Percentiles rank a stretch among this genome's conserved stretches.
These are phyloP conservation scores for Drosophila rhopaloa DNA, from an alignment of 1,140 invertebrate species.

Conservation along the genomic window DNA sequence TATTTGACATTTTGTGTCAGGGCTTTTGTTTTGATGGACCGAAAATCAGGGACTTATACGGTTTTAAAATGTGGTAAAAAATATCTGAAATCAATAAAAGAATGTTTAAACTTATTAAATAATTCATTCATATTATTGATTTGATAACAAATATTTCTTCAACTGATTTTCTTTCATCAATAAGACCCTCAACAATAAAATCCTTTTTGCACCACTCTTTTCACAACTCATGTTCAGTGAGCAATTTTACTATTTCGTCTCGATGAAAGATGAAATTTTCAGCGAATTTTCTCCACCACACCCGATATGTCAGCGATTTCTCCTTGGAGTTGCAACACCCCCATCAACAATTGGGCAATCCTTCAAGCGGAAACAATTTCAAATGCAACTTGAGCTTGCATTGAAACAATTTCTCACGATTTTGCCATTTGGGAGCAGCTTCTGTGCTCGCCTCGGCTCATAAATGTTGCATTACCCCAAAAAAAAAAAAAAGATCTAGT, in stretches of 20 bases:
- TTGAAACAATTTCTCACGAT: conserved; percentile 52
- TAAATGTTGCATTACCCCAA: conserved; percentile 71
- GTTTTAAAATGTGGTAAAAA: not conserved
- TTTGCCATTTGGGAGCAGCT: conserved; percentile 52
- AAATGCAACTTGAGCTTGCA: conserved; percentile 69
- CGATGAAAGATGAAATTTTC: conserved; percentile 34
- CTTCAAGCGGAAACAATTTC: conserved; percentile 62
- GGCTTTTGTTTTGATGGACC: conserved; percentile 19
- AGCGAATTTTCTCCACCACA: conserved; percentile 22
- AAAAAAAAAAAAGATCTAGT: conserved; percentile 43
- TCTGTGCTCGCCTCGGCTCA: conserved; percentile 49
- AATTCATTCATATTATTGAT: too few relatives aligned
- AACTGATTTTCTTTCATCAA: conserved; percentile 30
- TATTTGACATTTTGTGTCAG: conserved; percentile 24
- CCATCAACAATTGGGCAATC: conserved; percentile 50
- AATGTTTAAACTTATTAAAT: too few relatives aligned
- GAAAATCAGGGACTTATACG: conserved; percentile 12
- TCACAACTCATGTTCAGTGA: conserved; percentile 31
- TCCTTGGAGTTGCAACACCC: conserved; percentile 8
- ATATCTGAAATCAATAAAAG: too few relatives aligned
- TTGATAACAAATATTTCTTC: not conserved
- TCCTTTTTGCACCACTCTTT: not conserved
- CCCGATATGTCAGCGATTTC: conserved; percentile 23
- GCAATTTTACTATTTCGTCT: conserved; percentile 33
- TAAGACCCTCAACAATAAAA: conserved; percentile 23